phyloP scores from a whole-genome alignment of 2,797 vertebrate genomes.

The Xenopus petersii region DNA sequence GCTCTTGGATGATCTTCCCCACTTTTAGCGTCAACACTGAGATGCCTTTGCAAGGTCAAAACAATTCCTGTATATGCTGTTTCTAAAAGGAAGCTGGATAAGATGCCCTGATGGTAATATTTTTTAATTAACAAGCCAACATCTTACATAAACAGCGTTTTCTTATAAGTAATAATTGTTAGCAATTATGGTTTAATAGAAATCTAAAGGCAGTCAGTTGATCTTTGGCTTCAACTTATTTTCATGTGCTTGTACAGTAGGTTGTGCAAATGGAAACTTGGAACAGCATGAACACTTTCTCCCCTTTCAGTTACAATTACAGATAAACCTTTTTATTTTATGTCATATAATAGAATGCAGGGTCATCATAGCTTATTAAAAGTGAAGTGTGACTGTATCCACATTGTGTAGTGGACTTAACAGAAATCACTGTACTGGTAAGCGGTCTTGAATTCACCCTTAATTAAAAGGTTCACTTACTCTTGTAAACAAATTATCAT shows the following conservation, averaged over 20 bases:
- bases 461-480: slow-evolving; percentile 77
- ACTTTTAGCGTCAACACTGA: no score
- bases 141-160: not conserved
- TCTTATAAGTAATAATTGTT: not conserved
- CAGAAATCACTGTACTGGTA: slow-evolving; percentile 44
- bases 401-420: slow-evolving; percentile 27
- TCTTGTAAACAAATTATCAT: slow-evolving; percentile 82
- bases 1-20: no score
- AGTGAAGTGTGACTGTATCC: slow-evolving; percentile 53
- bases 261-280: slow-evolving; percentile 26
- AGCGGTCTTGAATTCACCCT: slow-evolving; percentile 50
- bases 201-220: slow-evolving; percentile 26
- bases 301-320: slow-evolving; percentile 55
- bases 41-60: no score
- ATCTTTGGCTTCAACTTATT: slow-evolving; percentile 21
- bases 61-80: no score
- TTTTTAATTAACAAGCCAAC: slow-evolving; percentile 2
- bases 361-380: slow-evolving; percentile 55
- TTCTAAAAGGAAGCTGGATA: not conserved
- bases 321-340: slow-evolving; percentile 51
- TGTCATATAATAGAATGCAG: slow-evolving; percentile 41
- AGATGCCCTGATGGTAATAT: not conserved
- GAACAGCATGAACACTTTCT: slow-evolving; percentile 11
- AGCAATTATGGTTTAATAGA: slow-evolving; percentile 31
- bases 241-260: slow-evolving; percentile 1